Evolutionary conservation across 2,888 invertebrate genomes (phyloP).

Genomic region (Chamaedrilus cognettii): DNA sequence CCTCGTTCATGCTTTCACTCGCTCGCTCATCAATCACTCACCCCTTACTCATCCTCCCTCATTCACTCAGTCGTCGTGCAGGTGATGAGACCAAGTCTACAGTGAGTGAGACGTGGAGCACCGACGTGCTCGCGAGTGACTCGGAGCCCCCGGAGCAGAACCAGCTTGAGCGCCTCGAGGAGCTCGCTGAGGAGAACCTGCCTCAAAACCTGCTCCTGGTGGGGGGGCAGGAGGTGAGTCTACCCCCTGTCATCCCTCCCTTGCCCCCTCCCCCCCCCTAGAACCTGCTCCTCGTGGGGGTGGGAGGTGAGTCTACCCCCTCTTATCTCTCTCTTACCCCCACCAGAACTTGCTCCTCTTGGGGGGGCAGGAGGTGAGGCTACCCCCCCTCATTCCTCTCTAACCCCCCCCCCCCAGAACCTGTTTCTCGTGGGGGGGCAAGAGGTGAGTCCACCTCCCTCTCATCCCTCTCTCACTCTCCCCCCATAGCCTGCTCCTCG

Average conservation of each 20-base stretch:
- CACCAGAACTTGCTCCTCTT: constrained; percentile 43
- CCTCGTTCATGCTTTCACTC: no score
- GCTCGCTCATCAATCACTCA: no score
- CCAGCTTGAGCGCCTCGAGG: constrained; percentile 55
- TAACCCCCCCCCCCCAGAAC: no score
- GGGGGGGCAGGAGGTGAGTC: constrained; percentile 24
- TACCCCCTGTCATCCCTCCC: no score
- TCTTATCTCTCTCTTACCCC: no score
- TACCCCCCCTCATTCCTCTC: no score
- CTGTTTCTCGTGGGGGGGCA: constrained; percentile 36
- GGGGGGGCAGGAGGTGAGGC: constrained; percentile 23
- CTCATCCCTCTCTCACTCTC: no score
- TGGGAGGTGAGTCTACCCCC: constrained; percentile 18
- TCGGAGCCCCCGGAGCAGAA: constrained; percentile 86
- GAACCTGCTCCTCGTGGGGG: constrained; percentile 40
- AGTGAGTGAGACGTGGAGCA: constrained; percentile 98
- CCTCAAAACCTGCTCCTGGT: constrained; percentile 43
- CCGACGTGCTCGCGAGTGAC: constrained; percentile 95
- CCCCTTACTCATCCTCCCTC: no score
- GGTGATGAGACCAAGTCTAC: constrained; percentile 94
- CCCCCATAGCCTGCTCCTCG: no score
- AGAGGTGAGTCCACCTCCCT: constrained; percentile 20
- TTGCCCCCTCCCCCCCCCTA: no score
- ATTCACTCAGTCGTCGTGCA: constrained; percentile 11
- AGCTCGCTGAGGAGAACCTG: constrained; percentile 53